Conservation (phyloP, 1,140 invertebrate genomes). For the Drosophila parabipectinata region DNA sequence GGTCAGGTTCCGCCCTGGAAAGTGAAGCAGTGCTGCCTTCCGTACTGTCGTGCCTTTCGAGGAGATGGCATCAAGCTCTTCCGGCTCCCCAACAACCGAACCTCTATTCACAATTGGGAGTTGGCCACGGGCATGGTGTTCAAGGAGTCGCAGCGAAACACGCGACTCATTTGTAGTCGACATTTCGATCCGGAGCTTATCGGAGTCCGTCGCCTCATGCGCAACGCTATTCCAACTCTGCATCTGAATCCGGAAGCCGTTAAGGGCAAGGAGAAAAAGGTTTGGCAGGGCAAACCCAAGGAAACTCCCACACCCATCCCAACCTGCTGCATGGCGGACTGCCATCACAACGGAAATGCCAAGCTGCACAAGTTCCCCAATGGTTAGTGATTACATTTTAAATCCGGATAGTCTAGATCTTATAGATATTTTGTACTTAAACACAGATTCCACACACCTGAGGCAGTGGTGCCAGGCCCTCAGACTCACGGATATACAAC, state of each 20-base stretch:
- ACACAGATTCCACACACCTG: conserved; percentile 43
- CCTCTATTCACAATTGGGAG: conserved; percentile 64
- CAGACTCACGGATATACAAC: conserved; percentile 36
- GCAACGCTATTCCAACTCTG: conserved; percentile 61
- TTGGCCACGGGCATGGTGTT: conserved; percentile 64
- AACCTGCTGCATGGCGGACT: conserved; percentile 53
- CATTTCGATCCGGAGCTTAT: conserved; percentile 69
- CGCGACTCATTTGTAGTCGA: conserved; percentile 67
- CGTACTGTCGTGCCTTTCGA: conserved; percentile 61
- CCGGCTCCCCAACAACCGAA: conserved; percentile 56
- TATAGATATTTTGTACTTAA: neutral
- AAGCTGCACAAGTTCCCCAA: conserved; percentile 64
- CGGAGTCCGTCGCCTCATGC: conserved; percentile 64
- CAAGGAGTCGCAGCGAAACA: conserved; percentile 68
- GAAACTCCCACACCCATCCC: conserved; percentile 5
- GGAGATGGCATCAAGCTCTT: conserved; percentile 72
- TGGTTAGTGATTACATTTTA: conserved; percentile 28
- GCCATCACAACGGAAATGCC: conserved; percentile 22
- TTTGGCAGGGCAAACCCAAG: neutral
- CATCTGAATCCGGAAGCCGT: conserved; percentile 29
- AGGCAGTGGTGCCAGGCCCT: conserved; percentile 61
- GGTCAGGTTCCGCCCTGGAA: conserved; percentile 52
- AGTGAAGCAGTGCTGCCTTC: conserved; percentile 66
- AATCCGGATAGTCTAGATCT: neutral
- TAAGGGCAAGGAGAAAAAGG: neutral